These are phyloP conservation scores for Atopsyche davidsoni DNA, from an alignment of 1,140 invertebrate genomes.

Conservation along the genomic window DNA sequence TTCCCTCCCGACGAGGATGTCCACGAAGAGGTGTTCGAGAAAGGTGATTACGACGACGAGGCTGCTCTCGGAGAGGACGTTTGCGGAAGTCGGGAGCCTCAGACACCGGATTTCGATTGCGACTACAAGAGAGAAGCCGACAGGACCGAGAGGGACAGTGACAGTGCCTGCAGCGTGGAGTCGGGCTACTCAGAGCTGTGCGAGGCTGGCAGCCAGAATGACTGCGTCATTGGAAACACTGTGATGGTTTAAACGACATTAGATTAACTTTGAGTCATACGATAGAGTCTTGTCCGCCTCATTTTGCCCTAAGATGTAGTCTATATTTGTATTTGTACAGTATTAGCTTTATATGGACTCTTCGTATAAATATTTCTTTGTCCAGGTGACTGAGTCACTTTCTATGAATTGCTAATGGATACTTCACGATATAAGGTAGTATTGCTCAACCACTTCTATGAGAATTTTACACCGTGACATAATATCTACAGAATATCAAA, in stretches of 20 bases:
- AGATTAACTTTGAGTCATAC: too few relatives aligned
- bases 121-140: constrained; percentile 40
- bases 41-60: constrained; percentile 11
- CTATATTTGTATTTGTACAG: too few relatives aligned
- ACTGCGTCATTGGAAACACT: constrained; percentile 26
- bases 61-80: constrained; percentile 3
- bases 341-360: too few relatives aligned
- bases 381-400: too few relatives aligned
- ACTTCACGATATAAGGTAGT: too few relatives aligned
- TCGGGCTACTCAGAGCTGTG: constrained; percentile 51
- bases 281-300: too few relatives aligned
- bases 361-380: too few relatives aligned
- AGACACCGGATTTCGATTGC: constrained; percentile 34
- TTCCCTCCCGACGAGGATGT: constrained; percentile 35
- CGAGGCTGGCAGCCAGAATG: constrained; percentile 28
- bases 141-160: constrained; percentile 45
- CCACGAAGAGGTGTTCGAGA: background rate
- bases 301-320: too few relatives aligned
- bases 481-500: too few relatives aligned
- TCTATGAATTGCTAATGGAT: too few relatives aligned
- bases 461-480: too few relatives aligned
- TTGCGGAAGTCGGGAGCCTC: background rate
- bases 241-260: constrained; percentile 22
- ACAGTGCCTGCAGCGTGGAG: constrained; percentile 52
- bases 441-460: too few relatives aligned